phyloP scores from a whole-genome alignment of 2,888 invertebrate species.

The Cylloceria caligata region DNA sequence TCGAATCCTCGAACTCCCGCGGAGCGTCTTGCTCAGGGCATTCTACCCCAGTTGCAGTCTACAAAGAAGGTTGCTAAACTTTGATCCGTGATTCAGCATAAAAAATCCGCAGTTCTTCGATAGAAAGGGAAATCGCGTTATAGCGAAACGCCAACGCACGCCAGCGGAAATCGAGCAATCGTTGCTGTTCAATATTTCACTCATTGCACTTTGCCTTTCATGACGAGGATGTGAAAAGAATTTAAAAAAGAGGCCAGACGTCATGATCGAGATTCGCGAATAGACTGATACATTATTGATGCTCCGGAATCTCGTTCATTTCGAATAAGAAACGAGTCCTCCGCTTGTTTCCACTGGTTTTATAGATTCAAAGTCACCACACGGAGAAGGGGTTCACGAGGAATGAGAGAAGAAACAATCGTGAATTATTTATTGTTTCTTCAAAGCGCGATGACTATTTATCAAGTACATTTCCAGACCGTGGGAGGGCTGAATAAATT shows the following conservation, averaged over 20 bases:
- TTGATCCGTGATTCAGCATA: slow-evolving; percentile 1
- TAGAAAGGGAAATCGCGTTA: background rate
- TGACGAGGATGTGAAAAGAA: slow-evolving; percentile 15
- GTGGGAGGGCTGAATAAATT: slow-evolving; percentile 17
- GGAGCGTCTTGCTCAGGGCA: slow-evolving; percentile 88
- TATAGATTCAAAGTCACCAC: too few species aligned
- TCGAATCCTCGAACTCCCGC: slow-evolving; percentile 93
- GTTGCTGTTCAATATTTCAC: slow-evolving; percentile 5
- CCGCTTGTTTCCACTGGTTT: slow-evolving; percentile 6
- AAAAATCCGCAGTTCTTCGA: too few species aligned
- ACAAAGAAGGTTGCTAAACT: slow-evolving; percentile 79
- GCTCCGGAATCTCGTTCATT: slow-evolving; percentile 40
- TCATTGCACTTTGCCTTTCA: slow-evolving; percentile 9
- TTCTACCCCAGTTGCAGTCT: slow-evolving; percentile 84
- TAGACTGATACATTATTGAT: slow-evolving; percentile 61
- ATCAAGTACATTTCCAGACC: background rate
- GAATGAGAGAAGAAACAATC: slow-evolving; percentile 5
- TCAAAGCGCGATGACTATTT: slow-evolving; percentile 13
- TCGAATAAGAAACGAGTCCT: slow-evolving; percentile 22
- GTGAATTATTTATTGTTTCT: slow-evolving; percentile 32
- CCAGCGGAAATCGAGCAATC: background rate
- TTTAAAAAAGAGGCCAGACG: slow-evolving; percentile 46
- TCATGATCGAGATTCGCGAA: slow-evolving; percentile 52
- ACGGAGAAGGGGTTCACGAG: background rate
- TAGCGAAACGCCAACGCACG: background rate